Conservation (phyloP, 2,888 invertebrate genomes). For the Elaeidobius kamerunicus region DNA sequence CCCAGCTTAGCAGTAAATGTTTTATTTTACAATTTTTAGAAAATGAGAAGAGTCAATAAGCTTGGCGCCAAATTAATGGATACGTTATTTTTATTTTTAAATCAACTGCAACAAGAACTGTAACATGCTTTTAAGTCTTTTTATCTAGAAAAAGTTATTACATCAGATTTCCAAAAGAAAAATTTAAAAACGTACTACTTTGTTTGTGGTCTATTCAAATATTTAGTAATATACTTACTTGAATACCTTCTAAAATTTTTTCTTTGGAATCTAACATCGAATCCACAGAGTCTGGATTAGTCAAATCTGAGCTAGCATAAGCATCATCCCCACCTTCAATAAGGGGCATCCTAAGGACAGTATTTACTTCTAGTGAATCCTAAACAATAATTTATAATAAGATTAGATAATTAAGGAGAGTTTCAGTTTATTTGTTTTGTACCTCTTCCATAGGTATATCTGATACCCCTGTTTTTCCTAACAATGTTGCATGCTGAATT, state of each 20-base stretch:
- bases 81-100: too few species aligned
- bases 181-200: too few species aligned
- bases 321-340: constrained; percentile 27
- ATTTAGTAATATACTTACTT: constrained; percentile 27
- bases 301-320: too few species aligned
- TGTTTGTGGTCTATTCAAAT: too few species aligned
- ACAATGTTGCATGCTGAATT: constrained; percentile 60
- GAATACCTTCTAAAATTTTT: constrained; percentile 34
- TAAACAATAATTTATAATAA: constrained; percentile 12
- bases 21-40: too few species aligned
- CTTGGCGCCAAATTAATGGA: too few species aligned
- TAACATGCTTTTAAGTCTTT: neutral
- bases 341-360: constrained; percentile 37
- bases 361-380: constrained; percentile 41
- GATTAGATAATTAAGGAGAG: neutral
- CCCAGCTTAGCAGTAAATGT: neutral
- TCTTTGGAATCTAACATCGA: constrained; percentile 32
- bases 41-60: too few species aligned
- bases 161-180: too few species aligned
- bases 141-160: neutral
- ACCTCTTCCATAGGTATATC: constrained; percentile 21
- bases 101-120: neutral
- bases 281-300: constrained; percentile 8
- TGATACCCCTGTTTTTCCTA: constrained; percentile 40
- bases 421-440: neutral